Evolutionary conservation across 2,797 vertebrate genomes (phyloP).

Genomic region (Pelodytes ibericus): DNA sequence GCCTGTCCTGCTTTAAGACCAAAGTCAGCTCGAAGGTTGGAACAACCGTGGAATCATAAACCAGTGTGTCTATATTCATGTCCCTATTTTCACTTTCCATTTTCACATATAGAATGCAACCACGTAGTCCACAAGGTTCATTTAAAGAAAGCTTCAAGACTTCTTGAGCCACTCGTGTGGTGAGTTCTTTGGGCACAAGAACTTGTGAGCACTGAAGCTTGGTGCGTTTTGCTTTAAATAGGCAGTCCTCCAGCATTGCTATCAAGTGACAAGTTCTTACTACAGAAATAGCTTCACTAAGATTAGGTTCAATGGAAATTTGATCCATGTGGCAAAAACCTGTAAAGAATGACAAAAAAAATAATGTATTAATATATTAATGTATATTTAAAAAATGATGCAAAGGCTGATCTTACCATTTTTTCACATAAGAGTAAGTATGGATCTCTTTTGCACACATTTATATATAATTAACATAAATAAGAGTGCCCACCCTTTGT

Average conservation of each 20-base stretch:
- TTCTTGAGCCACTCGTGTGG: slow-evolving; percentile 76
- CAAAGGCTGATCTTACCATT: no score
- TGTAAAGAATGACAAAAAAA: no score
- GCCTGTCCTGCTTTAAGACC: slow-evolving; percentile 85
- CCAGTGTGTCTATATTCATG: slow-evolving; percentile 80
- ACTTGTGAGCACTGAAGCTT: slow-evolving; percentile 83
- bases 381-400: no score
- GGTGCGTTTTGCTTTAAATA: slow-evolving; percentile 82
- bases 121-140: slow-evolving; percentile 86
- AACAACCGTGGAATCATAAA: slow-evolving; percentile 79
- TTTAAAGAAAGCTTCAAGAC: slow-evolving; percentile 78
- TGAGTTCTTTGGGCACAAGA: slow-evolving; percentile 84
- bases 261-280: slow-evolving; percentile 80
- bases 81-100: slow-evolving; percentile 81
- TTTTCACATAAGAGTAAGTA: no score
- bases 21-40: slow-evolving; percentile 88
- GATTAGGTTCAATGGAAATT: slow-evolving; percentile 74
- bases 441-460: no score
- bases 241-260: slow-evolving; percentile 81
- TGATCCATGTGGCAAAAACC: slow-evolving; percentile 84
- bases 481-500: no score
- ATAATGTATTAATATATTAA: no score
- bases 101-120: slow-evolving; percentile 80
- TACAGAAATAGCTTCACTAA: slow-evolving; percentile 71
- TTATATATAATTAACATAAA: no score